A percentile compares a stretch with the other conserved stretches of the same genome.
These are phyloP conservation scores for Acanthacorydalis orientalis DNA, from an alignment of 2,888 invertebrate species.

Conservation along the genomic window DNA sequence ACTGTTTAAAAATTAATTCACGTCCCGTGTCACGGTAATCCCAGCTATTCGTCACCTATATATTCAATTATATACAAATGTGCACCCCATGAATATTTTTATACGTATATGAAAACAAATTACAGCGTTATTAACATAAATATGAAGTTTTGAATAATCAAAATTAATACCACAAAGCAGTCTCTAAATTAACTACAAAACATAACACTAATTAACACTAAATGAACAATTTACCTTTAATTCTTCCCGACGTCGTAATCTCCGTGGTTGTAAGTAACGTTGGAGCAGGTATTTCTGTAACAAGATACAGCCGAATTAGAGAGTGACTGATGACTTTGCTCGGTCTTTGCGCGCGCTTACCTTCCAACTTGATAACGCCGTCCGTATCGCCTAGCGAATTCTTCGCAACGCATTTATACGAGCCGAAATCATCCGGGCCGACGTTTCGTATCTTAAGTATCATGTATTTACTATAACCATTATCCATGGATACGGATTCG, in stretches of 20 bases:
- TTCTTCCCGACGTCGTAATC: constrained; percentile 37
- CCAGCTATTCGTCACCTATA: too few relatives aligned
- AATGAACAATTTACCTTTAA: constrained; percentile 36
- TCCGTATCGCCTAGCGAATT: constrained; percentile 83
- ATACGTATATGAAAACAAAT: too few relatives aligned
- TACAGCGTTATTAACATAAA: too few relatives aligned
- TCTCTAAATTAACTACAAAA: too few relatives aligned
- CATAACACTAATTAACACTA: too few relatives aligned
- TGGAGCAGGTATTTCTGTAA: constrained; percentile 71
- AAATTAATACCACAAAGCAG: too few relatives aligned
- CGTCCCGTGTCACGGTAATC: too few relatives aligned
- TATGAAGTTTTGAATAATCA: too few relatives aligned
- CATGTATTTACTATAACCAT: constrained; percentile 81
- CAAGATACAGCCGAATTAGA: constrained; percentile 13
- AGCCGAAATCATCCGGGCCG: constrained; percentile 63
- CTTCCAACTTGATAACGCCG: constrained; percentile 76
- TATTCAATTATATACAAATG: too few relatives aligned
- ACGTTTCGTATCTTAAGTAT: constrained; percentile 75
- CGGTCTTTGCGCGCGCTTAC: constrained; percentile 35
- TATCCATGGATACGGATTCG: constrained; percentile 66
- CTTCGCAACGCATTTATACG: constrained; percentile 82
- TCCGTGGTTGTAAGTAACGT: constrained; percentile 52
- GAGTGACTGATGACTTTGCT: background rate
- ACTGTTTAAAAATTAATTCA: too few relatives aligned
- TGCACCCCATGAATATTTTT: too few relatives aligned